These are phyloP conservation scores for Deilephila elpenor DNA, from an alignment of 2,888 invertebrate species.

Conservation along the genomic window DNA sequence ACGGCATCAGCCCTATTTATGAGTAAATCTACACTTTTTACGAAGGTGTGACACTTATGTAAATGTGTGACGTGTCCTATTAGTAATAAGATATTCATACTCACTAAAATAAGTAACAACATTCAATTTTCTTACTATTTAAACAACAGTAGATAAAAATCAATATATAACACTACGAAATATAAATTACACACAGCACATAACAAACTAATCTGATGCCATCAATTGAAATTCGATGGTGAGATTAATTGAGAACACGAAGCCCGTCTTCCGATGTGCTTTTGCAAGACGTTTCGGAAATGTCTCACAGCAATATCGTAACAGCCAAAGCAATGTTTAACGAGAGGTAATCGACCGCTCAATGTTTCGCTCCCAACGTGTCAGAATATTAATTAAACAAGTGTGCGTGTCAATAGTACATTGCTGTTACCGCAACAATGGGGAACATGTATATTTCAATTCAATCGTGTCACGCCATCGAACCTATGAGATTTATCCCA, in stretches of 20 bases:
- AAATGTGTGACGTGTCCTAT: too few relatives aligned
- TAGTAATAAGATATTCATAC: too few relatives aligned
- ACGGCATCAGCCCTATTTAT: too few relatives aligned
- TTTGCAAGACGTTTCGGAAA: background rate
- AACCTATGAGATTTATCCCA: conserved; percentile 64
- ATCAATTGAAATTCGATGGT: conserved; percentile 2
- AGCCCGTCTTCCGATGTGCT: background rate
- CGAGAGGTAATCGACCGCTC: conserved; percentile 22
- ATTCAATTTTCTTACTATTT: too few relatives aligned
- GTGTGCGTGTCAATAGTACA: conserved; percentile 62
- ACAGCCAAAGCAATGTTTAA: conserved; percentile 1
- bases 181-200: background rate
- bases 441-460: conserved; percentile 53
- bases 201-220: background rate
- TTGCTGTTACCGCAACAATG: conserved; percentile 61
- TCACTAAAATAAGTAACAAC: too few relatives aligned
- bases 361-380: conserved; percentile 29
- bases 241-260: background rate
- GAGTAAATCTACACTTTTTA: too few relatives aligned
- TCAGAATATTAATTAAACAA: conserved; percentile 49
- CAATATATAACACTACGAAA: background rate
- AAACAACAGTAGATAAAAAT: background rate
- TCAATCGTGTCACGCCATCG: conserved; percentile 62
- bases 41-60: too few relatives aligned
- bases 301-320: conserved; percentile 16